A percentile compares a stretch with the other conserved stretches of the same genome.
phyloP scores from a whole-genome alignment of 2,113 vertebrate genomes.

The Abramis brama region DNA sequence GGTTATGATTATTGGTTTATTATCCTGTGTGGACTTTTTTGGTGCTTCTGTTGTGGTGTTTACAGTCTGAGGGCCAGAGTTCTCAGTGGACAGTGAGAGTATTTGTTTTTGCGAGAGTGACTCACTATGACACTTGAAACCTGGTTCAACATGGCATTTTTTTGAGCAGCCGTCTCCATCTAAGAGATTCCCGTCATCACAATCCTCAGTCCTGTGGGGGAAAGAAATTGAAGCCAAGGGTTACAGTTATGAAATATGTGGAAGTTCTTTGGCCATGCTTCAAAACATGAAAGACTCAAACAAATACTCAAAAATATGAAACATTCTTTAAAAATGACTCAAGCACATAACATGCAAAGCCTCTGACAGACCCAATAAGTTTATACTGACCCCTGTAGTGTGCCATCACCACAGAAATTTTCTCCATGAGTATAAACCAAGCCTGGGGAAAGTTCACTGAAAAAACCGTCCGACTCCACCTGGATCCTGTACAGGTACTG shows the following conservation, averaged over 20 bases:
- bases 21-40: constrained; percentile 4
- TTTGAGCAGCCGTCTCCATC: constrained; percentile 93
- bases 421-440: constrained; percentile 82
- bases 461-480: constrained; percentile 75
- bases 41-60: neutral
- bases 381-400: constrained; percentile 75
- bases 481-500: constrained; percentile 87
- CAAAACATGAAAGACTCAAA: constrained; percentile 24
- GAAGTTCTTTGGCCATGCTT: constrained; percentile 19
- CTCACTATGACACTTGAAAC: constrained; percentile 89
- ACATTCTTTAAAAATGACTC: constrained; percentile 19
- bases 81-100: neutral
- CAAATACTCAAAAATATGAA: constrained; percentile 7
- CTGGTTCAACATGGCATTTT: constrained; percentile 82
- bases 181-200: constrained; percentile 88
- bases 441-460: constrained; percentile 83
- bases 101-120: constrained; percentile 33
- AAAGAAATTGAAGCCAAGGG: neutral
- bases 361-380: neutral
- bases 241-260: constrained; percentile 22
- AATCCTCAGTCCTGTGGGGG: constrained; percentile 83
- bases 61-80: neutral
- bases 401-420: constrained; percentile 88
- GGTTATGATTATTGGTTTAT: constrained; percentile 37
- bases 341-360: neutral